Percentiles rank a stretch among this genome's conserved stretches.
phyloP scores from a whole-genome alignment of 2,888 invertebrate species.

The Dysmachus trigonus region DNA sequence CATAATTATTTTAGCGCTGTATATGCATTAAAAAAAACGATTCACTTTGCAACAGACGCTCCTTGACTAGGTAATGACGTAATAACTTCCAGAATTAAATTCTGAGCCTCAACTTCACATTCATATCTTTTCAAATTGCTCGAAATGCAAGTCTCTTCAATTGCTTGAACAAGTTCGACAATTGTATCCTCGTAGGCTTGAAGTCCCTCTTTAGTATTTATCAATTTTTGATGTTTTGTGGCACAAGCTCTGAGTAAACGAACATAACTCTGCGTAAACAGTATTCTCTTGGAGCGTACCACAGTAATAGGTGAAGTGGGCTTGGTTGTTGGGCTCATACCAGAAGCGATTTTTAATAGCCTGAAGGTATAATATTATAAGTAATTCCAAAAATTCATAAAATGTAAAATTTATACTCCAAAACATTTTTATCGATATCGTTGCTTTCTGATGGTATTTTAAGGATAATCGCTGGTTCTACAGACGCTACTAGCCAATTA shows the following conservation, averaged over 20 bases:
- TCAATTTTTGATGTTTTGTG: slow-evolving; percentile 59
- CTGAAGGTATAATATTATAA: slow-evolving; percentile 40
- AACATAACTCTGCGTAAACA: slow-evolving; percentile 60
- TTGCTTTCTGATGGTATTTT: slow-evolving; percentile 65
- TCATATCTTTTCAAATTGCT: slow-evolving; percentile 51
- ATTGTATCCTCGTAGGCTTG: slow-evolving; percentile 57
- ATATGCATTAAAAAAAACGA: neutral
- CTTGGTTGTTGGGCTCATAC: slow-evolving; percentile 23
- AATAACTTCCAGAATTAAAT: slow-evolving; percentile 61
- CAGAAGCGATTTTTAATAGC: slow-evolving; percentile 46
- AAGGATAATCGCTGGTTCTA: slow-evolving; percentile 75
- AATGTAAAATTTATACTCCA: slow-evolving; percentile 65
- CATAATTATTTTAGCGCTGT: neutral
- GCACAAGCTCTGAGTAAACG: slow-evolving; percentile 59
- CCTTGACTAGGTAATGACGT: slow-evolving; percentile 60
- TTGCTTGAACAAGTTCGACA: slow-evolving; percentile 55
- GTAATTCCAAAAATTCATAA: neutral
- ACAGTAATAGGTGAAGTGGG: slow-evolving; percentile 50
- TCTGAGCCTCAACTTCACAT: slow-evolving; percentile 59
- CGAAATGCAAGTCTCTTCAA: slow-evolving; percentile 53
- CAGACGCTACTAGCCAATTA: slow-evolving; percentile 79
- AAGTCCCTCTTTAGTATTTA: slow-evolving; percentile 59
- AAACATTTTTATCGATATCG: slow-evolving; percentile 69
- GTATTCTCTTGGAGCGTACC: slow-evolving; percentile 60
- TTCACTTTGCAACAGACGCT: slow-evolving; percentile 49